Evolutionary conservation across 2,888 invertebrate genomes (phyloP), one percentile per base, ranked within the genome.

Genomic region (Sarcophaga rosellei): DNA sequence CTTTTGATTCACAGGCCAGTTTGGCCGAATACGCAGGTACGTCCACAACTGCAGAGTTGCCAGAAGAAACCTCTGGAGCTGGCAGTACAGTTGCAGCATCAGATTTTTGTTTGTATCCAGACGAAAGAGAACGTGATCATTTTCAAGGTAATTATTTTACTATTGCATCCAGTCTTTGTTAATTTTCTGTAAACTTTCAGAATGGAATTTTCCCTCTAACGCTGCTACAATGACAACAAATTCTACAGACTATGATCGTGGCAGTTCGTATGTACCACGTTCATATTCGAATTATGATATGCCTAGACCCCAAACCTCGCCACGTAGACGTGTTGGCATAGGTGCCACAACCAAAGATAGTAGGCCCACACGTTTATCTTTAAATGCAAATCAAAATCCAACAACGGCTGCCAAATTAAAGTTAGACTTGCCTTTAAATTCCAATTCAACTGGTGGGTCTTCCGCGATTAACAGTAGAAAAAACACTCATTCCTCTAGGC

Each of bases 1-100:
- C 93, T 2, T 93, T 93, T 74, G 93, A 93, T 90, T 93, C 93
- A 89, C 93, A 93, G 90, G 93, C 93, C 88, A 93, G 93, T 91
- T 90, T 93, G 61, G 92, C 93, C 3, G 93, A 93, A 87, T 92
- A 91, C 86, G 91, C 92, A 8, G 91, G 90, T 3, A 90, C 85
- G n/a, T 81, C 85, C 11, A 86, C 73, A 17, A 63, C 78, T 62
- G 83, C 81, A 35, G 80, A 73, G 57, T 70, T 79, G 47, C 70
- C 68, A 70, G 74, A 75, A 12, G 77, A 83, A 53, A 66, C 70
- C 23, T 72, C 62, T 59, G 53, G 17, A 17, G 75, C 66, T 74
- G 85, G 21, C 23, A 68, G 6, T n/a, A 45, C 45, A 17, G n/a
- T 59, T 21, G 70, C 35, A 25, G 44, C 79, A 68, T 70, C 77